Conservation (phyloP, 1,140 invertebrate species). For the Schlechtendalia chinensis region DNA sequence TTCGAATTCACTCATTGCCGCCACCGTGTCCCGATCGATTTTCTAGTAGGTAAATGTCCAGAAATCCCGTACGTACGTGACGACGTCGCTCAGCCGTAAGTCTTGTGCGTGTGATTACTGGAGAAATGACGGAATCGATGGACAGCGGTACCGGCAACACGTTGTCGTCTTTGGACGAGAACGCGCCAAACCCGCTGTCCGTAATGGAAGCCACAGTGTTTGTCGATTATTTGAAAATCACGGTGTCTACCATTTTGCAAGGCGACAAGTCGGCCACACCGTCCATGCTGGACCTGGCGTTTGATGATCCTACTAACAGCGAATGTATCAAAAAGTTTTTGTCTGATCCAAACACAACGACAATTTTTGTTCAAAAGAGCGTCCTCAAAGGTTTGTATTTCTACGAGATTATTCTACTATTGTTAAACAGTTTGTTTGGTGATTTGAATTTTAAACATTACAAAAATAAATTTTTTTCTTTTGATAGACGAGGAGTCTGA, state of each 20-base stretch:
- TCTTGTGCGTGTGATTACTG: not conserved
- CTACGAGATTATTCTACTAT: not conserved
- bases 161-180: slow-evolving; percentile 21
- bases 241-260: slow-evolving; percentile 71
- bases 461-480: not conserved
- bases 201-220: slow-evolving; percentile 72
- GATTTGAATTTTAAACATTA: not conserved
- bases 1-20: not conserved
- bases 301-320: slow-evolving; percentile 76
- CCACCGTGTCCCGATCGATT: not conserved
- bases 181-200: slow-evolving; percentile 61
- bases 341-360: slow-evolving; percentile 82
- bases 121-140: slow-evolving; percentile 32
- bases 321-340: slow-evolving; percentile 88
- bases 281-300: slow-evolving; percentile 64
- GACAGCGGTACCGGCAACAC: slow-evolving; percentile 34
- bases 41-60: not conserved
- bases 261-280: slow-evolving; percentile 66
- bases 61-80: not conserved
- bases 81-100: too few relatives aligned
- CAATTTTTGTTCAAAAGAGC: slow-evolving; percentile 81
- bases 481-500: slow-evolving; percentile 81
- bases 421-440: not conserved
- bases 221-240: slow-evolving; percentile 72
- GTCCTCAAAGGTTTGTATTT: slow-evolving; percentile 79